phyloP scores from a whole-genome alignment of 2,888 invertebrate species.

The Nomada fucata region DNA sequence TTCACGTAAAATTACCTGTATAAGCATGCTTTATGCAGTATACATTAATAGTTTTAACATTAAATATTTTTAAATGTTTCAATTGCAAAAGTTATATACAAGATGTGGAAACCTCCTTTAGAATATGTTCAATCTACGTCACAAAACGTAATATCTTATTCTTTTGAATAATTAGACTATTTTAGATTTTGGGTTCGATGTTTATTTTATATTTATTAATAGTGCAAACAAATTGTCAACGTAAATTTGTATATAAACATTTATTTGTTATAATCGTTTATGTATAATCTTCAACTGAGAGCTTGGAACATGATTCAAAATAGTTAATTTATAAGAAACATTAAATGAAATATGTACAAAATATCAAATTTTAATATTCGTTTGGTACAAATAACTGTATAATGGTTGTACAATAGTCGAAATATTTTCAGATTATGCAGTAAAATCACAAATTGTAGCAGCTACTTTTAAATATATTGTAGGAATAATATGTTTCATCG shows the following conservation, averaged over 20 bases:
- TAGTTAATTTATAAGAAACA: background rate
- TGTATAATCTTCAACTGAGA: background rate
- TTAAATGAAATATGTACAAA: background rate
- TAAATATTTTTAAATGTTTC: background rate
- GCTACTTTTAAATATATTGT: background rate
- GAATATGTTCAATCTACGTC: background rate
- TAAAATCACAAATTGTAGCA: slow-evolving; percentile 1
- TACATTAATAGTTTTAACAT: background rate
- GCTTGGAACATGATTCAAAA: background rate
- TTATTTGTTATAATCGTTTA: background rate
- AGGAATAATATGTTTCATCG: too few species aligned
- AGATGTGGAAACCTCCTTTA: background rate
- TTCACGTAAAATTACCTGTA: too few species aligned
- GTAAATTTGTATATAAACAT: background rate
- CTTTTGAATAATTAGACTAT: background rate
- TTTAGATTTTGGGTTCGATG: background rate
- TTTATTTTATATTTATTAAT: too few species aligned
- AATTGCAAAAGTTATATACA: background rate
- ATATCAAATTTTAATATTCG: slow-evolving; percentile 2
- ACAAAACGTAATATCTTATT: background rate
- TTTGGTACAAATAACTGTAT: background rate
- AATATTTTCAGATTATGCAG: background rate
- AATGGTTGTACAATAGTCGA: slow-evolving; percentile 1
- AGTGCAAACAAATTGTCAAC: background rate
- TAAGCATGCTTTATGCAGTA: too few species aligned